These are phyloP conservation scores for Schrankia costaestrigalis DNA, from an alignment of 2,888 invertebrate genomes.

Conservation along the genomic window DNA sequence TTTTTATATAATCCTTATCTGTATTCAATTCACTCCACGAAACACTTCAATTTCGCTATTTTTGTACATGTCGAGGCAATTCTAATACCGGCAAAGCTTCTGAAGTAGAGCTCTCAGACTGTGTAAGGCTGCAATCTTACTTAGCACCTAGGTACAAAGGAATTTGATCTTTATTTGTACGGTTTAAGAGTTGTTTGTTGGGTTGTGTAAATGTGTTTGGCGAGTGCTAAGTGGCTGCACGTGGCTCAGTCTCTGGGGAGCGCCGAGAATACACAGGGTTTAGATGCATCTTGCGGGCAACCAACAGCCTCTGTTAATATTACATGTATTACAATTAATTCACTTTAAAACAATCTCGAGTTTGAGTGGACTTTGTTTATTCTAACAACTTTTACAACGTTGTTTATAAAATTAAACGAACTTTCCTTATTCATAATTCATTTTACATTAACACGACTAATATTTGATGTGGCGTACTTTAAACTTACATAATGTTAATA, in stretches of 20 bases:
- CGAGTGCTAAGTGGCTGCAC: slow-evolving; percentile 74
- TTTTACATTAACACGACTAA: too few species aligned
- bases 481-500: too few species aligned
- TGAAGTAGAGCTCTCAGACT: slow-evolving; percentile 68
- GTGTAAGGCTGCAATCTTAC: slow-evolving; percentile 61
- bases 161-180: slow-evolving; percentile 54
- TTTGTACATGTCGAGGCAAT: slow-evolving; percentile 71
- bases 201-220: slow-evolving; percentile 52
- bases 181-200: slow-evolving; percentile 42
- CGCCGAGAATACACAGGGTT: slow-evolving; percentile 58
- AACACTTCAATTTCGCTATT: slow-evolving; percentile 68
- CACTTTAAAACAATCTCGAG: slow-evolving; percentile 51
- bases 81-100: slow-evolving; percentile 69
- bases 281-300: slow-evolving; percentile 70
- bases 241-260: slow-evolving; percentile 62
- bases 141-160: slow-evolving; percentile 40
- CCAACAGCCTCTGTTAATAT: slow-evolving; percentile 63
- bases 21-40: slow-evolving; percentile 58
- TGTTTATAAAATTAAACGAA: slow-evolving; percentile 20
- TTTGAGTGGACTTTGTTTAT: slow-evolving; percentile 22
- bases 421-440: too few species aligned
- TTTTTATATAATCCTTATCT: slow-evolving; percentile 44
- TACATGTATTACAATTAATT: slow-evolving; percentile 68
- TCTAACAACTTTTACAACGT: slow-evolving; percentile 19
- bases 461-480: too few species aligned